Evolutionary conservation across 2,113 vertebrate genomes (phyloP), one percentile per base, ranked within the genome.

Genomic region (Malurus alboscapulatus): DNA sequence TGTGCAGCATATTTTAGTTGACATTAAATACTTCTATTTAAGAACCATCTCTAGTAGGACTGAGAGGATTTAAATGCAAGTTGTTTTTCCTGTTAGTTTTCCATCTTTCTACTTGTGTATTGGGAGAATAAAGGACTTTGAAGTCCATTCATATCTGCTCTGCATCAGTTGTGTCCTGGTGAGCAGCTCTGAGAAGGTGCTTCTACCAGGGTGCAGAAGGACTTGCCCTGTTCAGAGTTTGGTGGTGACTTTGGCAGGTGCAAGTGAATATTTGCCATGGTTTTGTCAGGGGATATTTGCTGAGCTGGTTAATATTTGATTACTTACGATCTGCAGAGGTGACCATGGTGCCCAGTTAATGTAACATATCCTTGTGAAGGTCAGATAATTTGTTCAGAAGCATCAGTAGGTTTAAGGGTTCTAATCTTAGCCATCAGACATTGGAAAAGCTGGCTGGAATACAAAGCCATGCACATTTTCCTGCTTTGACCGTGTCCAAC

Each of bases 1-100:
- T 93, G 29, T 94, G 65, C 59, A 57, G 47, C 65, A 17, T 53
- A 14, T 90, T 96, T 94, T 66, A 84, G n/a, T 83, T 84, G 79
- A 29, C 80, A 45, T 48, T 7, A 65, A 50, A 47, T 63, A 74
- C 45, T 94, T 90, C 26, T 83, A 40, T 47, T 34, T 34, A 20
- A 47, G 76, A 34, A 92, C 62, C 53, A 24, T 50, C 86, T 84
- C 92, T 21, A 74, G 40, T 74, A 80, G 32, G 42, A 29, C 42
- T 24, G 36, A 57, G 54, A 87, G 29, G 20, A 79, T 62, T 73
- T 73, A 72, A 91, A 77, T 65, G 4, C 12, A 53, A 34, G 30
- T 42, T 86, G 4, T 16, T 80, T 71, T 63, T 74, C 66, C 34
- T 66, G 45, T 85, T 68, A 63, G 50, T 79, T 96, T 86, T 67